These are phyloP conservation scores for Magallana angulata DNA, from an alignment of 1,140 invertebrate genomes.

Conservation along the genomic window DNA sequence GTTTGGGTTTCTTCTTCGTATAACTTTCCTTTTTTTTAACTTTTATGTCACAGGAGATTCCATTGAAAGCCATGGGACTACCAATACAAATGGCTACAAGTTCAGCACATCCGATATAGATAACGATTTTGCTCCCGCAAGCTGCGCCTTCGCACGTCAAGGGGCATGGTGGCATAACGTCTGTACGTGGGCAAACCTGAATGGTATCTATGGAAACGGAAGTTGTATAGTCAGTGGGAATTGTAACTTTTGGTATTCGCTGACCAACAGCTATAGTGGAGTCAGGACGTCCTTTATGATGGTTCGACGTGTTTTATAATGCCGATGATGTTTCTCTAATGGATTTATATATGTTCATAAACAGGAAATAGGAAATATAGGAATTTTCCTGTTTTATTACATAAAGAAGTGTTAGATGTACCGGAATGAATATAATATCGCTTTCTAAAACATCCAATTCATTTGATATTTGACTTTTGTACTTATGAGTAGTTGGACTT, in stretches of 20 bases:
- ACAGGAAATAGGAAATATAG: no score
- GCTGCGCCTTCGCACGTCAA: not conserved
- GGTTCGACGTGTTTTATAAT: not conserved
- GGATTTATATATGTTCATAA: no score
- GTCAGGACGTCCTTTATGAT: not conserved
- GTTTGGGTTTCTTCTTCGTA: no score
- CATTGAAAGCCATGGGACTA: not conserved
- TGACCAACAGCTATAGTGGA: not conserved
- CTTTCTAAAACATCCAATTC: no score
- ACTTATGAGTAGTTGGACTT: no score
- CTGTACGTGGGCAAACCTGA: not conserved
- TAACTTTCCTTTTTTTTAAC: no score
- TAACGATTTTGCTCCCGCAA: not conserved
- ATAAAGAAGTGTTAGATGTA: no score
- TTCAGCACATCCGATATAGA: not conserved
- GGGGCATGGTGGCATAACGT: not conserved
- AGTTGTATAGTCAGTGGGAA: not conserved
- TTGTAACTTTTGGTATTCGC: constrained; percentile 4
- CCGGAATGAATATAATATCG: no score
- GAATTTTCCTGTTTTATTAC: no score
- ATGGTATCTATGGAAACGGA: not conserved
- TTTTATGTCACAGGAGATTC: not conserved
- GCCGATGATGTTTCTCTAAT: no score
- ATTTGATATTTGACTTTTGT: no score
- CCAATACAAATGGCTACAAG: not conserved